Evolutionary conservation across 2,888 invertebrate genomes (phyloP), one percentile per base, ranked within the genome.

Genomic region (Drosophila nigricruria): DNA sequence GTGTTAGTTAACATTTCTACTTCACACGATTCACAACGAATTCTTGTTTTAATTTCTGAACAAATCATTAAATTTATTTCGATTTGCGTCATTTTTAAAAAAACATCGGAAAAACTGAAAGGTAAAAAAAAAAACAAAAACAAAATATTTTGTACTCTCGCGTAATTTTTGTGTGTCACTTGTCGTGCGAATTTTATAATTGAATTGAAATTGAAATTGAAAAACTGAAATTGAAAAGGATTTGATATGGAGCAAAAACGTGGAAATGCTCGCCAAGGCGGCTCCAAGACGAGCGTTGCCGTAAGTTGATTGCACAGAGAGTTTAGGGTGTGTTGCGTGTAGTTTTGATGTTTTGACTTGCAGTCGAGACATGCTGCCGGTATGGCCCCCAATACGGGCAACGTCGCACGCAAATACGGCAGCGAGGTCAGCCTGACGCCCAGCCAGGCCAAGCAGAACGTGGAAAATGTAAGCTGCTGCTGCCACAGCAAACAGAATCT

Each of bases 351-450:
- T 27, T 69, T 32, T 53, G 50, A 63, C 54, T 67, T 64, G 27
- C 53, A 85, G 85, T 81, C 88, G 67, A 79, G 85, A 42, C 79
- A 82, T 16, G 53, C 30, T 12, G 38, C 34, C 10, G 38, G 54
- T 9, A 36, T 56, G 16, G 45, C 38, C 10, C 30, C 49, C 30
- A 27, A 47, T 27, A 1, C 47, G 12, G 47, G 9, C 30, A 57
- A 49, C 20, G 47, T 47, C 52, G 59, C 53, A 8, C 86, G 82
- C 73, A 92, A 89, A 68, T 83, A 78, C 34, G 81, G 77, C 59
- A 92, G 92, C 67, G 88, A 91, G 66, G 74, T 89, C 14, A 92
- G 92, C 72, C 77, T 92, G 30, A 90, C 92, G 4, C 90, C 91
- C 49, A 92, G 92, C 56, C 91, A 91, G 73, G 60, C 73, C 75